Evolutionary conservation across 2,113 vertebrate genomes (phyloP).

Genomic region (Passer montanus): DNA sequence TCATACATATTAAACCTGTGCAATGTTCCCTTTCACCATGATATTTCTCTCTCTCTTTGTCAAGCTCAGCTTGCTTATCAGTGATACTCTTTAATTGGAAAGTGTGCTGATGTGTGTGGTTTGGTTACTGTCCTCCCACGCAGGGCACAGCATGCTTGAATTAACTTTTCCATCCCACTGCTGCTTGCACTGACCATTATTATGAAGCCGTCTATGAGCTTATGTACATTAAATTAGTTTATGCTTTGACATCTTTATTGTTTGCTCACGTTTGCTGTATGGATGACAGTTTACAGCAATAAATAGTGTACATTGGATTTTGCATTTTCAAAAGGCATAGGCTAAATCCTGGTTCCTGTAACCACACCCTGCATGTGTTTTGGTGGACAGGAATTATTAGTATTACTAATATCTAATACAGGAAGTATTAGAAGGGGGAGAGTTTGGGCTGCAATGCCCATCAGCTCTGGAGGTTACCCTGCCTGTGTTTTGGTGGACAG

Average conservation of each 20-base stretch:
- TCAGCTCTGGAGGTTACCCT: no score
- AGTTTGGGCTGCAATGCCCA: no score
- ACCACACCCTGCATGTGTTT: no score
- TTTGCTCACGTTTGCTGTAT: background rate
- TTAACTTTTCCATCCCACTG: background rate
- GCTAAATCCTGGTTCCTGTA: background rate
- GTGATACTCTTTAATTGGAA: background rate
- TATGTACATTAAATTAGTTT: background rate
- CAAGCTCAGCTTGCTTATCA: background rate
- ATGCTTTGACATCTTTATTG: background rate
- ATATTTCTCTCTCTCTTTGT: background rate
- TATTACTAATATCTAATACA: no score
- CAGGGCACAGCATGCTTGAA: fast-evolving
- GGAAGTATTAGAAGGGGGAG: no score
- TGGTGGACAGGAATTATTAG: no score
- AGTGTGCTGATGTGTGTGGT: background rate
- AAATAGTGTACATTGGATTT: background rate
- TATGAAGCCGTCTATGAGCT: background rate
- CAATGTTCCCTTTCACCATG: background rate
- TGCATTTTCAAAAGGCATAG: background rate
- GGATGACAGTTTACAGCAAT: background rate
- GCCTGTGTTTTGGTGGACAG: background rate
- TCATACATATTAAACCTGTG: background rate
- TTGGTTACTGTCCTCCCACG: constrained; percentile 8
- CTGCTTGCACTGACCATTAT: background rate